Evolutionary conservation across 2,888 invertebrate species (phyloP), one percentile per base, ranked within the genome.

Genomic region (Diplazon laetatorius): DNA sequence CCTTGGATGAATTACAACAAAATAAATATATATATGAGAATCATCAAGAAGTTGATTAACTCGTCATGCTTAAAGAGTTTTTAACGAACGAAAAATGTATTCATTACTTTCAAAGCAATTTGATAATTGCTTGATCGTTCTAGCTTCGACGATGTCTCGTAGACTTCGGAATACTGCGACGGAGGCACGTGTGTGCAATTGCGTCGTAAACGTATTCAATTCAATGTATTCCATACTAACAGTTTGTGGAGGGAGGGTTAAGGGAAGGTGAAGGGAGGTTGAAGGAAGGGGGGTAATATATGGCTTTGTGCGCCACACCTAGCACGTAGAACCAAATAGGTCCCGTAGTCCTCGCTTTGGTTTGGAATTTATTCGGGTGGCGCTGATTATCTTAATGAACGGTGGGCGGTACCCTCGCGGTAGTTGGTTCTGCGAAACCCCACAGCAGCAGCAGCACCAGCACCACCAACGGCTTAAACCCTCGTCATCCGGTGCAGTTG

Each of bases 321-420:
- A 37, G n/a, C n/a, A 68, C 55, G 12, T 6, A 14, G 70, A n/a
- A n/a, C 46, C 39, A 65, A 78, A 44, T 66, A 52, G 48, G 42
- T 65, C 46, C 16, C 16, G 25, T 9, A 30, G n/a, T 25, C 50
- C 55, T 57, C 37, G 81, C 80, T 79, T 78, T 60, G 73, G 52
- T 73, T 80, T 69, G 79, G 80, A 87, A 87, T 88, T 85, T 86
- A 85, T 87, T 86, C 84, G 83, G 82, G 83, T 85, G 81, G 76
- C 76, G 74, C 82, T 85, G 85, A 87, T 87, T 88, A 86, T 85
- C 83, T 82, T 82, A 83, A 84, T 82, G 85, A 83, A 85, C 80
- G 78, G 75, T 79, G 69, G 63, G 69, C 55, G 69, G 30, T 16
- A 62, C 46, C 60, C 46, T 30, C 35, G 30, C 20, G 52, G 52